Conservation (phyloP, 2,113 vertebrate genomes). For the Brienomyrus brachyistius region DNA sequence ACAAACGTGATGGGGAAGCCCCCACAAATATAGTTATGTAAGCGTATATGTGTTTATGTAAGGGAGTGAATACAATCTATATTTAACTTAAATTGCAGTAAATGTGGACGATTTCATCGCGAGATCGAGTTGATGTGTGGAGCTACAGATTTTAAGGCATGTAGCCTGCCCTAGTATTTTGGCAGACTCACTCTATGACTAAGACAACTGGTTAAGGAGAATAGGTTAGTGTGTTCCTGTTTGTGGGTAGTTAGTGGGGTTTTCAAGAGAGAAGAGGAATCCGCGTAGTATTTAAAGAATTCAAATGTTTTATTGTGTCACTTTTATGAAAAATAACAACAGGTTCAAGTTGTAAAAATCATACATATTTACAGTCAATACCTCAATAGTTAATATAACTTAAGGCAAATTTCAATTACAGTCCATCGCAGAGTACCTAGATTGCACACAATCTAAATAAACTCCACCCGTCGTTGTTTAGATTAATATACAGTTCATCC, state of each 20-base stretch:
- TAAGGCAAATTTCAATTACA: conserved; percentile 63
- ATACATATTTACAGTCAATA: conserved; percentile 59
- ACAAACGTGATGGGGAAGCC: neutral
- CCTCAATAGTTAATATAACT: conserved; percentile 71
- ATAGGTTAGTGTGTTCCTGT: neutral
- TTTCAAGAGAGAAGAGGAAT: conserved; percentile 26
- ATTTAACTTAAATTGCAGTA: neutral
- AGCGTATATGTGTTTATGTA: neutral
- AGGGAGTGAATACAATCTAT: neutral
- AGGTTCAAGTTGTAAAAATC: conserved; percentile 68
- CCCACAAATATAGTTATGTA: conserved; percentile 1
- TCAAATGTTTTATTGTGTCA: conserved; percentile 54
- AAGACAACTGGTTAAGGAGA: neutral
- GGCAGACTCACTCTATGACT: neutral
- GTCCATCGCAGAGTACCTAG: conserved; percentile 52
- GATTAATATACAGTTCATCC: conserved; percentile 48
- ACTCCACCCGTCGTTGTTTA: conserved; percentile 34
- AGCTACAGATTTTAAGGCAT: neutral
- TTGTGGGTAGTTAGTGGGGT: neutral
- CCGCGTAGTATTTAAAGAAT: conserved; percentile 46
- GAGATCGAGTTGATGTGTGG: neutral
- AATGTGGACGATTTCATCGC: neutral
- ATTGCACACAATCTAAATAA: conserved; percentile 49
- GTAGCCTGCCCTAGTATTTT: neutral
- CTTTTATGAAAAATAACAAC: conserved; percentile 70